Percentiles rank a stretch among this genome's conserved stretches.
phyloP scores from a whole-genome alignment of 2,888 invertebrate genomes.

The Ceramica pisi region DNA sequence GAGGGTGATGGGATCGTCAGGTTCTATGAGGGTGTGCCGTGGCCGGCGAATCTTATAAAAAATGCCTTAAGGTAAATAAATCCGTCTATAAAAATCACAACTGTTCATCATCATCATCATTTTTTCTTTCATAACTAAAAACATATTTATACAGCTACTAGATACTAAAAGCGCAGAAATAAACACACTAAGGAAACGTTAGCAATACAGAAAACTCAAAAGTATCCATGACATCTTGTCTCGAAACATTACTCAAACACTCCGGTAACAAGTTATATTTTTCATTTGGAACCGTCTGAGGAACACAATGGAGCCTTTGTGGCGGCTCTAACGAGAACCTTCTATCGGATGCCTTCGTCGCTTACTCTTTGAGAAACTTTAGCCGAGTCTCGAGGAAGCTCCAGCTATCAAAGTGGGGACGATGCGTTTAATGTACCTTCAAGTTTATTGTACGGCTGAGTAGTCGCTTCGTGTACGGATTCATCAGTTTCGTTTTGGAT shows the following conservation, averaged over 20 bases:
- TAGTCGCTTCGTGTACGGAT: constrained; percentile 19
- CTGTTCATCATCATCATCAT: too few relatives aligned
- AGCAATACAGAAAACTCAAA: constrained; percentile 26
- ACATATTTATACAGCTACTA: background rate
- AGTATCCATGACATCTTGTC: constrained; percentile 58
- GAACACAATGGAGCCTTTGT: constrained; percentile 70
- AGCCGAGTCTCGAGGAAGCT: constrained; percentile 59
- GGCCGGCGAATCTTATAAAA: too few relatives aligned
- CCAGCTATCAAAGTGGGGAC: constrained; percentile 58
- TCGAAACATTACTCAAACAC: constrained; percentile 51
- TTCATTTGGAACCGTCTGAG: constrained; percentile 67
- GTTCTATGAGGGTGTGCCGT: too few relatives aligned
- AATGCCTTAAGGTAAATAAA: too few relatives aligned
- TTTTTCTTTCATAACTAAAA: too few relatives aligned
- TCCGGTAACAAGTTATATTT: constrained; percentile 66
- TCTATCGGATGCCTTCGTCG: constrained; percentile 69
- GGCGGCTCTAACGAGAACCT: constrained; percentile 66
- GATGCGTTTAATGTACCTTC: constrained; percentile 62
- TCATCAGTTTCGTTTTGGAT: constrained; percentile 5
- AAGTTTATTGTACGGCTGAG: constrained; percentile 50
- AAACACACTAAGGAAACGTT: constrained; percentile 8
- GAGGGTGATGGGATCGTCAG: too few relatives aligned
- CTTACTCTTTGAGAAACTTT: constrained; percentile 71
- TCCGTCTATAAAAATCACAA: too few relatives aligned
- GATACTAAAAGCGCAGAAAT: background rate